Evolutionary conservation across 2,888 invertebrate genomes (phyloP), one percentile per base, ranked within the genome.

Genomic region (Dryobotodes eremita): DNA sequence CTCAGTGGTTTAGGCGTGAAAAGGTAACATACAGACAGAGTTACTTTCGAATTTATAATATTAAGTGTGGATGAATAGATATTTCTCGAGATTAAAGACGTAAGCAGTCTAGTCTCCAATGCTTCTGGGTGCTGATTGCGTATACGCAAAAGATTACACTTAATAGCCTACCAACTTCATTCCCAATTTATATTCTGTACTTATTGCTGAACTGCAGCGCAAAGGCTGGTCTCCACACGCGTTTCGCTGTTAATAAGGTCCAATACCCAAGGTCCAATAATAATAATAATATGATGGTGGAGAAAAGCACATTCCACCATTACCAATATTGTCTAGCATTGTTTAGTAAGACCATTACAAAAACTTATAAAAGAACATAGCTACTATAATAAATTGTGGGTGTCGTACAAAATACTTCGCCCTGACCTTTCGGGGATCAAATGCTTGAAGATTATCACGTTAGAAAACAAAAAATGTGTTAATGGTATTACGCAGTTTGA

Each of bases 401-500:
- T 64, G 17, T 79, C 31, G 20, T n/a, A 36, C 11, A 15, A 65
- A 78, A 31, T 50, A 36, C 42, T 15, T 64, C n/a, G 15, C 46
- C 62, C 0, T 83, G 75, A 76, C 83, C 72, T 65, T 42, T 70
- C 3, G 11, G 70, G 31, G 64, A 31, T 83, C 71, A 83, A 80
- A 72, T 48, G 31, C n/a, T 31, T 71, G 4, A 55, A 69, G n/a
- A 75, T 57, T 68, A 48, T 53, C 10, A 68, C 7, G 23, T 55
- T n/a, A 50, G 0, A 64, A 64, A 72, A 72, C 48, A 55, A 81
- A 75, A 81, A 82, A 82, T 68, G 23, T 70, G 71, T 80, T 70
- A 73, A 80, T 65, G 23, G 10, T 69, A 76, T 72, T 79, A 80
- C 75, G 80, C 80, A 75, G 75, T 83, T 83, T 71, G 20, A 82